Base-by-base conservation (phyloP, 2,797 vertebrate genomes). In the Onychomys arenicola region DNA sequence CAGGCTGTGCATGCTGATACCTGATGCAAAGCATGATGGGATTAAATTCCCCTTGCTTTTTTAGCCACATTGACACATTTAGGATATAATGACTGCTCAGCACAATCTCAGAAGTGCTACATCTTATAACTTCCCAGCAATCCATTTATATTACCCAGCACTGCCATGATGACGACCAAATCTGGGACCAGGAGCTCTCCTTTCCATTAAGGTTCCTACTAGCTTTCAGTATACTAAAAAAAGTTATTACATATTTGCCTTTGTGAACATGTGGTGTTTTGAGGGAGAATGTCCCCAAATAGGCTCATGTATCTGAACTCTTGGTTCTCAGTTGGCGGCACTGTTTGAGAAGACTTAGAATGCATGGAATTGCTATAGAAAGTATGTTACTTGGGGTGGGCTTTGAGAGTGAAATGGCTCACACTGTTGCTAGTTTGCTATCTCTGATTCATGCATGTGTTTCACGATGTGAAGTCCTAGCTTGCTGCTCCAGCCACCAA, bases 21-120 rank as follows among this genome's bases (percentile, higher is more conserved):
- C n/a, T 91, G n/a, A 25, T 85, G 12, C 6, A 43, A 25, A 43
- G 14, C 32, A 14, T 46, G 9, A 67, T 29, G 23, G 8, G 29
- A 43, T 78, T 81, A 77, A 46, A 85, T 19, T 12, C 69, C 27
- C 32, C 6, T 59, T 86, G 78, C 5, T 94, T 95, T 95, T 91
- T 89, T 52, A 91, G 49, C 32, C 85, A 87, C 27, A 25, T 34
- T 34, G 43, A 32, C 5, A 25, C 27, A 37, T 17, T 84, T 27
- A 71, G 32, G 32, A 12, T 37, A 11, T 37, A 69, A 55, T 25
- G 55, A 81, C 13, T 61, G 27, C 37, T 59, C 25, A 93, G 49
- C 32, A 49, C 37, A 73, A 34, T 88, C 57, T 34, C 4, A 43
- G 37, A 32, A 46, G 27, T 21, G 40, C 61, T 65, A 17, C 43